These are phyloP conservation scores for Melanerpes formicivorus DNA, from an alignment of 2,113 vertebrate species.

Conservation along the genomic window DNA sequence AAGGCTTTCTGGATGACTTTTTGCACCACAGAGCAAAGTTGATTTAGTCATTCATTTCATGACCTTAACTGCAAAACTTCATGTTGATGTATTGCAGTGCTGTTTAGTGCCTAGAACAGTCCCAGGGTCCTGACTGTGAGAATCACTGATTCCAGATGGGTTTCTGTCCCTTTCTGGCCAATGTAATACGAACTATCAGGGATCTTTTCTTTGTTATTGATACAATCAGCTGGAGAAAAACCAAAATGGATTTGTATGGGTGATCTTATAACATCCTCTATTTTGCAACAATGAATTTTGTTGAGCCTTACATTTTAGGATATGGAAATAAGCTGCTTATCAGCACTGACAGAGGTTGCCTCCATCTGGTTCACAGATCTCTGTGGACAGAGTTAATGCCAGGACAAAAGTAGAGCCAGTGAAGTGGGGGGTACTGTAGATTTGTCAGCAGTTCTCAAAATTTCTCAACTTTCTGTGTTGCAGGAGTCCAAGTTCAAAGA, in stretches of 20 bases:
- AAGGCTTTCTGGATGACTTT: neutral
- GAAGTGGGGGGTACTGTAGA: neutral
- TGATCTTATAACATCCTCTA: neutral
- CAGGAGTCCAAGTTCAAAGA: slow-evolving; percentile 99
- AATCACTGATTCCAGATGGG: neutral
- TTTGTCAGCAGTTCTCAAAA: neutral
- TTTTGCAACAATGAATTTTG: neutral
- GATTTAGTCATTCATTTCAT: neutral
- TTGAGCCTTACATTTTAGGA: neutral
- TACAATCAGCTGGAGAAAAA: neutral
- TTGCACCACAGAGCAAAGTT: neutral
- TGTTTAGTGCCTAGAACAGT: neutral
- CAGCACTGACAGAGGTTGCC: neutral
- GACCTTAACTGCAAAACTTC: neutral
- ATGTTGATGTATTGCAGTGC: neutral
- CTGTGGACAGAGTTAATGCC: neutral
- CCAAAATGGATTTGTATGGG: neutral
- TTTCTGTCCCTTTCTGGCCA: neutral
- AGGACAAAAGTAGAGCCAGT: neutral
- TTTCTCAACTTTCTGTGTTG: slow-evolving; percentile 17
- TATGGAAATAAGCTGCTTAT: neutral
- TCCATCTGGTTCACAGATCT: neutral
- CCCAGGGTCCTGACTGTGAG: neutral
- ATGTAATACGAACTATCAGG: neutral
- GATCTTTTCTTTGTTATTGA: neutral